Evolutionary conservation across 2,888 invertebrate species (phyloP).

Genomic region (Hydrotaea diabolus): DNA sequence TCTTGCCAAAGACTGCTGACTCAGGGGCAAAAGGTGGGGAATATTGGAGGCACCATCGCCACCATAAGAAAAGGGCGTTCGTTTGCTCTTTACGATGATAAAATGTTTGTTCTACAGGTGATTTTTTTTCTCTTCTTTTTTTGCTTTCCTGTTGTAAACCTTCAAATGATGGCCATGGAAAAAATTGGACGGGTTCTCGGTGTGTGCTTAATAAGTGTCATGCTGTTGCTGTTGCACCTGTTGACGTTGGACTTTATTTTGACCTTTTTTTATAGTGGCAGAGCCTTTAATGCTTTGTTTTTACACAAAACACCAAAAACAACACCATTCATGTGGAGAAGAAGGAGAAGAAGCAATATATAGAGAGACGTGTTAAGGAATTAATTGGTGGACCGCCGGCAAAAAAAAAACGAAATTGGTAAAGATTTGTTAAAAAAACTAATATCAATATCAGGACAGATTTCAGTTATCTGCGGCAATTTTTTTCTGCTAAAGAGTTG

Average conservation of each 20-base stretch:
- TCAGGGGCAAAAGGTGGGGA: not conserved
- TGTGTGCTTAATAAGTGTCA: constrained; percentile 54
- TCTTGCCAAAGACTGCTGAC: not conserved
- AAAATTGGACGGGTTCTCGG: not conserved
- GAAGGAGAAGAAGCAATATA: constrained; percentile 5
- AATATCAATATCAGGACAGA: not conserved
- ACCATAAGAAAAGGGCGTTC: constrained; percentile 33
- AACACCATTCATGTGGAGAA: not conserved
- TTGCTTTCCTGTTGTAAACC: not conserved
- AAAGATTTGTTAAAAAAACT: constrained; percentile 19
- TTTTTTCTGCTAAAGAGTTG: too few species aligned
- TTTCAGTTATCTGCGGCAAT: too few species aligned
- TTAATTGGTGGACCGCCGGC: constrained; percentile 4
- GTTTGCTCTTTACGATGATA: constrained; percentile 55
- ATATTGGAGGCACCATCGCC: not conserved
- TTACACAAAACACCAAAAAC: not conserved
- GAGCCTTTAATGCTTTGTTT: constrained; percentile 24
- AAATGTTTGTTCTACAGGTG: constrained; percentile 64
- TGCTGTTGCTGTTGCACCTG: constrained; percentile 52
- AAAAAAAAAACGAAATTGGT: not conserved
- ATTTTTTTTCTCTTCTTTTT: constrained; percentile 22
- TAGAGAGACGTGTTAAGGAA: constrained; percentile 19
- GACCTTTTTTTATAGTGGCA: constrained; percentile 7
- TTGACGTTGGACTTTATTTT: constrained; percentile 52
- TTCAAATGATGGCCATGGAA: not conserved